These are phyloP conservation scores for Chiridota heheva DNA, from an alignment of 35 echinoderm and acorn worm genomes.

Conservation along the genomic window DNA sequence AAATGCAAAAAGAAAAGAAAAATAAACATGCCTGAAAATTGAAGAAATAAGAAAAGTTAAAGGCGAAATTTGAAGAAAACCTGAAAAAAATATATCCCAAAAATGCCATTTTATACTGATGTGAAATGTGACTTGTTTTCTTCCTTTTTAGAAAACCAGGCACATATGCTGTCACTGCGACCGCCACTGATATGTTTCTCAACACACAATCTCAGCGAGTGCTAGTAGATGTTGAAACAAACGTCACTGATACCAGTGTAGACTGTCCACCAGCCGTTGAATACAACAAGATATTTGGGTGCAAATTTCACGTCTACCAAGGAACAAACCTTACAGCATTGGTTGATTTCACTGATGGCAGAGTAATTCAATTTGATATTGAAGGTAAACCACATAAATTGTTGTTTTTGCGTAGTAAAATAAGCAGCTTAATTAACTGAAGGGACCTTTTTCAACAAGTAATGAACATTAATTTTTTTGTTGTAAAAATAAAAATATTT, in stretches of 20 bases:
- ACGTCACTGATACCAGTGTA: constrained; percentile 57
- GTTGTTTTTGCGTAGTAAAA: no score
- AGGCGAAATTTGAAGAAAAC: not conserved
- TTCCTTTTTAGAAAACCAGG: constrained; percentile 63
- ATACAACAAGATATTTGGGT: constrained; percentile 64
- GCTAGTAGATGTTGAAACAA: constrained; percentile 49
- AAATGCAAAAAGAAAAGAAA: no score
- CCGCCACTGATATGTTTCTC: constrained; percentile 54
- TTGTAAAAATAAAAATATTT: no score
- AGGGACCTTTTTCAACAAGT: no score
- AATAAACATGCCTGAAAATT: no score
- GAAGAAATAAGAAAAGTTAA: no score
- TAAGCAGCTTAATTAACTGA: no score
- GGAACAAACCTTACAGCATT: constrained; percentile 77
- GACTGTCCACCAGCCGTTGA: constrained; percentile 85
- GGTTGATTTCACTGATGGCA: constrained; percentile 68
- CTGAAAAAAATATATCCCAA: not conserved
- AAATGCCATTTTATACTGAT: not conserved
- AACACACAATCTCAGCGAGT: constrained; percentile 57
- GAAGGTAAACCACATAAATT: constrained; percentile 49
- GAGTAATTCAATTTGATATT: constrained; percentile 53
- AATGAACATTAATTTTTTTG: no score
- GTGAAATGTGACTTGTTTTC: not conserved
- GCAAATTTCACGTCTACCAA: constrained; percentile 74
- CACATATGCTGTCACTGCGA: constrained; percentile 53